Evolutionary conservation across 2,113 vertebrate species (phyloP), one percentile per base, ranked within the genome.

Genomic region (Astatoreochromis straeleni): DNA sequence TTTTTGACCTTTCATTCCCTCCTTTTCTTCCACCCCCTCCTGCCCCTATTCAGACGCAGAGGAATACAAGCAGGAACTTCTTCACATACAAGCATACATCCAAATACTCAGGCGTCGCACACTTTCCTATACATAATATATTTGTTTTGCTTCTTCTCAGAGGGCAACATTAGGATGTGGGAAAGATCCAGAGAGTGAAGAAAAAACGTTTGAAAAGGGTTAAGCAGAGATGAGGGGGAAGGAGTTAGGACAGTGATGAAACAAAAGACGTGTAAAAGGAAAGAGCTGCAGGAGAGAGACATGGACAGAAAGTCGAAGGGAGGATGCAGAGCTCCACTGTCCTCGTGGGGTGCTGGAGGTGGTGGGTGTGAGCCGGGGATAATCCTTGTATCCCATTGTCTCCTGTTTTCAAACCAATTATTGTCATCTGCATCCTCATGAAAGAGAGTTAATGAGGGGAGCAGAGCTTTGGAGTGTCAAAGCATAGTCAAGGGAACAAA

Each of bases 401-500:
- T 95, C 81, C 90, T 91, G 88, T 95, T 95, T 95, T 95, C 92
- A 95, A 95, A 95, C 92, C 91, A 95, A 93, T 96, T 96, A 95
- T 95, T 95, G 91, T 95, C 94, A 94, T 95, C 93, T 89, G 91
- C 80, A 68, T 90, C 88, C 83, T 90, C 91, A 94, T 94, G 85
- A 94, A 95, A 94, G 90, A 91, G 53, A 91, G 91, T 94, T 96
- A 96, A 96, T 96, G 94, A 96, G 91, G 88, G 91, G 86, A 96
- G 92, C 89, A 90, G 85, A 92, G 92, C 89, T 95, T 94, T 95
- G 90, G 89, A 90, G 91, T 94, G 94, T 95, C 93, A 93, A 92
- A 91, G 90, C 88, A 92, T 91, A 94, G 93, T 85, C 87, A 87
- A 83, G 92, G 89, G 91, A 94, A 88, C 7, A 6, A 70, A 88